A percentile compares a stretch with the other conserved stretches of the same genome.
phyloP scores from a whole-genome alignment of 2,888 invertebrate genomes.

The Ferrisia virgata region DNA sequence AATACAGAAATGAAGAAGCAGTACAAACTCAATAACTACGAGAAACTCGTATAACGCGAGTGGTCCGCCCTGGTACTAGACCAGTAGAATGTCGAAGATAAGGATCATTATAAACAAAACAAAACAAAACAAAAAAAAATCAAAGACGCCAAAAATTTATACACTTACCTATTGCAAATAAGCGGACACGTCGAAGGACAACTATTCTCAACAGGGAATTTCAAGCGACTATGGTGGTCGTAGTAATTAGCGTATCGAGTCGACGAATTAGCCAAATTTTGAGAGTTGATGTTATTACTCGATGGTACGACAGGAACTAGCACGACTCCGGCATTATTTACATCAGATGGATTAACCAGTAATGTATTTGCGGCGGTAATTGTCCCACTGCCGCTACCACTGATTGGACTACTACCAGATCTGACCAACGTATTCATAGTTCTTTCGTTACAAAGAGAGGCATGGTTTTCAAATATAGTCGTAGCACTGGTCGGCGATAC shows the following conservation, averaged over 20 bases:
- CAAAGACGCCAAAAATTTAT: not conserved
- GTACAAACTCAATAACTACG: not conserved
- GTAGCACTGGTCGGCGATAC: slow-evolving; percentile 50
- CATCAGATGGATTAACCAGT: not conserved
- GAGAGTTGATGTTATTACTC: not conserved
- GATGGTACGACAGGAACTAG: slow-evolving; percentile 34
- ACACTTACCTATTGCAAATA: not conserved
- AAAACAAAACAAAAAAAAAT: not conserved
- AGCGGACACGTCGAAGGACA: not conserved
- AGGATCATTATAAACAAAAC: not conserved
- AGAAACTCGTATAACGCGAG: not conserved
- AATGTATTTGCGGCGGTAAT: not conserved
- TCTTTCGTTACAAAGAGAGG: not conserved
- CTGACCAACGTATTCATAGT: not conserved
- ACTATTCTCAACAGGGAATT: not conserved
- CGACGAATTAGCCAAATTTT: not conserved
- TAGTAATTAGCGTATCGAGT: not conserved
- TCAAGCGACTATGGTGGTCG: not conserved
- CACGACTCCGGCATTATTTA: slow-evolving; percentile 5
- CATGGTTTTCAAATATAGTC: not conserved
- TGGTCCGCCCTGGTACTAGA: too few species aligned
- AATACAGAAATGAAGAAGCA: not conserved
- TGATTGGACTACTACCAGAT: not conserved
- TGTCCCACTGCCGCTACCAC: too few species aligned
- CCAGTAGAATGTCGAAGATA: not conserved